phyloP scores from a whole-genome alignment of 2,797 vertebrate genomes.

The Hyperoplus immaculatus region DNA sequence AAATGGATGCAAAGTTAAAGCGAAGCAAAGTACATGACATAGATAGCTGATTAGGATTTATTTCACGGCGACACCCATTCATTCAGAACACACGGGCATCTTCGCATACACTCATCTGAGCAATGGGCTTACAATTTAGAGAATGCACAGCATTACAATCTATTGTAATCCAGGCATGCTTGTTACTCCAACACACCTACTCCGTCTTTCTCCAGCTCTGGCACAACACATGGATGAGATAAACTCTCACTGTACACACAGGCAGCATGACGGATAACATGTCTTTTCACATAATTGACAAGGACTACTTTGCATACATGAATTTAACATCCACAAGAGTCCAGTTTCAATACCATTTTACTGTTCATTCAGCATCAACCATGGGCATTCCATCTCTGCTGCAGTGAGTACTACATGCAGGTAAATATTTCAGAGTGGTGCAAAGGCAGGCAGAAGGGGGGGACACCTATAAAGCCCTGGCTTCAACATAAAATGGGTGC shows the following conservation, averaged over 20 bases:
- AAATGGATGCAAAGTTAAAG: conserved; percentile 63
- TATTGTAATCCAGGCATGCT: conserved; percentile 49
- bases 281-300: conserved; percentile 58
- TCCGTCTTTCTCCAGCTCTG: conserved; percentile 54
- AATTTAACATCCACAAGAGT: conserved; percentile 53
- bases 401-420: conserved; percentile 53
- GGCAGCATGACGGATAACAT: conserved; percentile 58
- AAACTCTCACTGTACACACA: conserved; percentile 52
- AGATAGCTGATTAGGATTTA: conserved; percentile 9
- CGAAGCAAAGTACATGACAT: conserved; percentile 49
- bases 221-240: conserved; percentile 57
- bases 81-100: conserved; percentile 36
- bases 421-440: conserved; percentile 73
- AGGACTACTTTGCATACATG: conserved; percentile 65
- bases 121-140: conserved; percentile 39
- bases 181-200: conserved; percentile 53
- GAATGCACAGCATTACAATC: conserved; percentile 34
- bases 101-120: conserved; percentile 37
- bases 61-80: conserved; percentile 38
- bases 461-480: conserved; percentile 54
- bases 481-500: conserved; percentile 79
- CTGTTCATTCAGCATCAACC: conserved; percentile 28
- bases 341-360: conserved; percentile 17
- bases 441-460: conserved; percentile 64
- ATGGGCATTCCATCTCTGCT: conserved; percentile 37